These are phyloP conservation scores for Andrena chrysosceles DNA, from an alignment of 2,888 invertebrate species.

Conservation along the genomic window DNA sequence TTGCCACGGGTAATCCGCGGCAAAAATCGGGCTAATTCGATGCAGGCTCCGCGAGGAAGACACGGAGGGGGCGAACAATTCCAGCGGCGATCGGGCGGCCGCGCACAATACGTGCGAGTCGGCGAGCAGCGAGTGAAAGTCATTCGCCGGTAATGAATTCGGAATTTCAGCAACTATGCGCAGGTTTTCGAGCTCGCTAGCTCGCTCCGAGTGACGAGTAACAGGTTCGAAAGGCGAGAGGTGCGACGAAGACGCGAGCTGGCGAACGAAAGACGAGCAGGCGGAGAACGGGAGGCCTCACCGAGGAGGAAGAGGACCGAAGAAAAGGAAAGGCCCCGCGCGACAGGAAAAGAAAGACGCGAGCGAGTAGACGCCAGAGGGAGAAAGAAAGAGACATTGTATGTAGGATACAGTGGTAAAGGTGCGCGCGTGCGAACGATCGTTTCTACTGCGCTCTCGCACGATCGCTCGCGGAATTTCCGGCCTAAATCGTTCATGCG, in stretches of 20 bases:
- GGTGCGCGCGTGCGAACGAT: conserved; percentile 63
- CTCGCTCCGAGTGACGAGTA: conserved; percentile 28
- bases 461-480: conserved; percentile 75
- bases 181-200: conserved; percentile 24
- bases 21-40: conserved; percentile 42
- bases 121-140: conserved; percentile 73
- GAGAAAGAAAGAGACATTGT: conserved; percentile 14
- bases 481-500: conserved; percentile 74
- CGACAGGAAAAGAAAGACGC: conserved; percentile 18
- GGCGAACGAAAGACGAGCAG: conserved; percentile 4
- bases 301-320: background rate
- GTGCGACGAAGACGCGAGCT: conserved; percentile 12
- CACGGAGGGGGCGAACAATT: conserved; percentile 12
- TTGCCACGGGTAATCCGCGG: background rate
- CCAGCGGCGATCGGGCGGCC: conserved; percentile 15
- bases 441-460: conserved; percentile 60
- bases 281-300: background rate
- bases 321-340: conserved; percentile 33
- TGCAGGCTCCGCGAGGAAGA: conserved; percentile 2
- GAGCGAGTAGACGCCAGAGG: background rate
- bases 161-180: conserved; percentile 73
- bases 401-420: conserved; percentile 40
- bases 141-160: conserved; percentile 75
- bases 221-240: conserved; percentile 39
- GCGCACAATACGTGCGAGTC: conserved; percentile 33